Base-by-base conservation (phyloP, 2,797 vertebrate genomes). In the Loriculus beryllinus region DNA sequence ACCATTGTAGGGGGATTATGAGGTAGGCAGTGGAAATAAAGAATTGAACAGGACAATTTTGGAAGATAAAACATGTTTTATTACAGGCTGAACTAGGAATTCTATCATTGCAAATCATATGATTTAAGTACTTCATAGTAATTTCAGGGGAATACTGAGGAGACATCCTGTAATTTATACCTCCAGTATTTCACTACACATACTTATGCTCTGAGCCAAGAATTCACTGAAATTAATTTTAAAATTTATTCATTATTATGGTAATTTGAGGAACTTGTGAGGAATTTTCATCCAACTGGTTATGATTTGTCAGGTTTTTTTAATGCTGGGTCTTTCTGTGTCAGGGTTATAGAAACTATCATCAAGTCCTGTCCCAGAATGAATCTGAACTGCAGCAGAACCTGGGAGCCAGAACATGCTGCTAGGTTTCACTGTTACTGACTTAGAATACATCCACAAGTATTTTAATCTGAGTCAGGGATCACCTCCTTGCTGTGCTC, bases 1-100 rank as follows among this genome's bases (percentile, higher is more conserved):
- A 54, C n/a, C 18, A 20, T 51, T 81, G 39, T 20, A 31, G 25
- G 39, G 29, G n/a, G 37, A 70, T 85, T 85, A 90, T 79, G 63
- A 72, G 54, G 33, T 14, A 90, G 49, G 9, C 14, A 29, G 68
- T 59, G 60, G 15, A 77, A 82, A 39, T 10, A 72, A 14, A 68
- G 48, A 75, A 57, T 23, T 70, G 68, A 72, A 67, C 71, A 69
- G 15, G 8, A 39, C 35, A 42, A 39, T 94, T 92, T 28, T 57
- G 37, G 13, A 69, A 39, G 37, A 57, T 90, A 84, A 88, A 91
- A 23, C 3, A 17, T 52, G 4, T 29, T 18, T 43, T 75, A 47
- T 84, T 86, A 49, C 45, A 59, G 75, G 42, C 33, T 65, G 77
- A 88, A 76, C 62, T 86, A 81, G 52, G 67, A 90, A 84, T 79